phyloP scores from a whole-genome alignment of 1,140 invertebrate genomes.

The Piezodorus guildinii region DNA sequence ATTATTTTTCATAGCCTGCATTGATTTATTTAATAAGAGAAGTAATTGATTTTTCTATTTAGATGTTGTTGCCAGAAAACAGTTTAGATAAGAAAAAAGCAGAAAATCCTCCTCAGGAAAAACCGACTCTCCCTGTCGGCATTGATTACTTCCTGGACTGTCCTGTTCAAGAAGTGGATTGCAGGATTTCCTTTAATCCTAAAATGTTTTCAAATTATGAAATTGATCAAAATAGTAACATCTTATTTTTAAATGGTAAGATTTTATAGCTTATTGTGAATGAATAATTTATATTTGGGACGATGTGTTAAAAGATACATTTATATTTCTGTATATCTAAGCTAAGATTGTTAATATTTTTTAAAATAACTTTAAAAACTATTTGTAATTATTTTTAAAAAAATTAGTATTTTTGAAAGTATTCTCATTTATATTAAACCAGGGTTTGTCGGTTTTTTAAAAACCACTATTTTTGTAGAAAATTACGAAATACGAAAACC shows the following conservation, averaged over 20 bases:
- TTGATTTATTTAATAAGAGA: no score
- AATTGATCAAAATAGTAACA: not conserved
- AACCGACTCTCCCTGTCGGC: not conserved
- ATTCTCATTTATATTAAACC: no score
- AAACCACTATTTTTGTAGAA: no score
- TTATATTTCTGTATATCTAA: no score
- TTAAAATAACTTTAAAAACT: no score
- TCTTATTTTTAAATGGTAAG: not conserved
- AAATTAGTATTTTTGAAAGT: no score
- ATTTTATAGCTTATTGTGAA: not conserved
- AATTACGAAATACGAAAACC: no score
- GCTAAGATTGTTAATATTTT: no score
- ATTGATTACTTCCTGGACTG: slow-evolving; percentile 18
- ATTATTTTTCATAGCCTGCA: not conserved
- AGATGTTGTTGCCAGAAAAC: not conserved
- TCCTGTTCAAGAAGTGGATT: not conserved
- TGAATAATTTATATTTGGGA: no score
- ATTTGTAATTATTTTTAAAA: no score
- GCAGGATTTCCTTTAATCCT: not conserved
- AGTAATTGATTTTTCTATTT: not conserved
- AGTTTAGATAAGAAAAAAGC: not conserved
- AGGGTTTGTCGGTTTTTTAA: no score
- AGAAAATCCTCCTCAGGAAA: not conserved
- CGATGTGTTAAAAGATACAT: no score
- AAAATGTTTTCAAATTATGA: not conserved